Conservation (phyloP, 2,888 invertebrate genomes). For the Cylloceria caligata region DNA sequence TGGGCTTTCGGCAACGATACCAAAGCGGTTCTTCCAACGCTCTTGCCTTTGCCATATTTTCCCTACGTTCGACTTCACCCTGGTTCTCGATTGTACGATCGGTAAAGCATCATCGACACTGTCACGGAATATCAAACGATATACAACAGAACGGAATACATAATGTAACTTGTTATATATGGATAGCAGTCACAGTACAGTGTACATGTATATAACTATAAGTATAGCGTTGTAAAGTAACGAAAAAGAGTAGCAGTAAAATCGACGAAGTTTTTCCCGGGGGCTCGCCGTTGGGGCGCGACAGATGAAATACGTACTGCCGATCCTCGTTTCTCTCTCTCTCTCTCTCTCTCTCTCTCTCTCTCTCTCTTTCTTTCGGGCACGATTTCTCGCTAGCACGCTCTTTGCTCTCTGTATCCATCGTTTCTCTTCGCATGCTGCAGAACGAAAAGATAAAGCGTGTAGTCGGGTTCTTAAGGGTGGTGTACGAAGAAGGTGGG, state of each 20-base stretch:
- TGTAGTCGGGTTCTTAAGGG: constrained; percentile 48
- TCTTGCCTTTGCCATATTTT: constrained; percentile 2
- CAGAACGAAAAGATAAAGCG: constrained; percentile 63
- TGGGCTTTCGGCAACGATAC: constrained; percentile 69
- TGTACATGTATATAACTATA: constrained; percentile 24
- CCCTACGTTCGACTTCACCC: constrained; percentile 12
- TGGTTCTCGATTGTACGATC: constrained; percentile 68
- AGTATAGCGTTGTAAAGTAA: constrained; percentile 57
- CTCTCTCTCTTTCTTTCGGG: constrained; percentile 28
- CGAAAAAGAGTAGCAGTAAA: constrained; percentile 65
- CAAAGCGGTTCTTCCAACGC: constrained; percentile 45
- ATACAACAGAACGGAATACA: constrained; percentile 65
- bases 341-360: constrained; percentile 35
- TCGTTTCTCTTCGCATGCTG: constrained; percentile 50
- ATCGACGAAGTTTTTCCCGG: constrained; percentile 64
- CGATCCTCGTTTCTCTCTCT: constrained; percentile 37
- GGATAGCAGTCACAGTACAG: constrained; percentile 57
- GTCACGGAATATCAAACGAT: constrained; percentile 78
- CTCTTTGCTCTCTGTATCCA: constrained; percentile 46
- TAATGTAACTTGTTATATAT: constrained; percentile 59
- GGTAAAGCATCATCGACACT: constrained; percentile 81
- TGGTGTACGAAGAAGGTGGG: constrained; percentile 47
- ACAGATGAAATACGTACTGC: constrained; percentile 68
- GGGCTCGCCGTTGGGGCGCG: constrained; percentile 49
- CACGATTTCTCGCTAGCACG: constrained; percentile 54